Evolutionary conservation across 2,797 vertebrate species (phyloP).

Genomic region (Lemur catta): DNA sequence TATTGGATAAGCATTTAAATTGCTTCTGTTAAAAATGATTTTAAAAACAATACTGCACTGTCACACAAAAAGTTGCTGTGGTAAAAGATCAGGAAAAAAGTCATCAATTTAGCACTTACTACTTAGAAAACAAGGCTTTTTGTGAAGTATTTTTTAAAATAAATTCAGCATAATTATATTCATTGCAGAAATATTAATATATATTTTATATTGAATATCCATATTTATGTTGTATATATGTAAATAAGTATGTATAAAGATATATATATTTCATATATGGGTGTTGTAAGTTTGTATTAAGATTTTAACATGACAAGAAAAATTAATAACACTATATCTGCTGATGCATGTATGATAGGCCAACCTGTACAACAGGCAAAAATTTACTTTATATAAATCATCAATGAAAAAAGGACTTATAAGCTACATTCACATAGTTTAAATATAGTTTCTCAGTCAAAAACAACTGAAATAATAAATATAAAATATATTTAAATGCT

Average conservation of each 20-base stretch:
- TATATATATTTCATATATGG: not conserved
- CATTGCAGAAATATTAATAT: conserved; percentile 76
- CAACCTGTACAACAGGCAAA: conserved; percentile 73
- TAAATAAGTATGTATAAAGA: not conserved
- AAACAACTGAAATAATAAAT: conserved; percentile 84
- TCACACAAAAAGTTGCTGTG: conserved; percentile 71
- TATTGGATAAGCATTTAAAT: conserved; percentile 36
- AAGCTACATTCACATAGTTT: conserved; percentile 85
- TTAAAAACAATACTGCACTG: conserved; percentile 39
- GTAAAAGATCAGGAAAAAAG: conserved; percentile 73
- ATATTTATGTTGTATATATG: not conserved
- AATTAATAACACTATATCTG: conserved; percentile 79
- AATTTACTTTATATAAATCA: conserved; percentile 71
- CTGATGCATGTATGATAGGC: conserved; percentile 78
- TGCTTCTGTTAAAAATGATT: conserved; percentile 28
- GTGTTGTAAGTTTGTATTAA: not conserved
- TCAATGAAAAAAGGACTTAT: conserved; percentile 82
- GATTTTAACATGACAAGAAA: conserved; percentile 78
- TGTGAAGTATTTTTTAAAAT: conserved; percentile 83
- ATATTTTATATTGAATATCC: conserved; percentile 7
- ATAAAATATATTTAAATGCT: conserved; percentile 59
- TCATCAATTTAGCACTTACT: conserved; percentile 76
- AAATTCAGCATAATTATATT: conserved; percentile 79
- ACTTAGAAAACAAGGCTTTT: conserved; percentile 80
- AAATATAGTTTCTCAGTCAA: conserved; percentile 84